Percentiles rank a stretch among this genome's conserved stretches.
phyloP scores from a whole-genome alignment of 2,888 invertebrate species.

The Luperina nickerlii region DNA sequence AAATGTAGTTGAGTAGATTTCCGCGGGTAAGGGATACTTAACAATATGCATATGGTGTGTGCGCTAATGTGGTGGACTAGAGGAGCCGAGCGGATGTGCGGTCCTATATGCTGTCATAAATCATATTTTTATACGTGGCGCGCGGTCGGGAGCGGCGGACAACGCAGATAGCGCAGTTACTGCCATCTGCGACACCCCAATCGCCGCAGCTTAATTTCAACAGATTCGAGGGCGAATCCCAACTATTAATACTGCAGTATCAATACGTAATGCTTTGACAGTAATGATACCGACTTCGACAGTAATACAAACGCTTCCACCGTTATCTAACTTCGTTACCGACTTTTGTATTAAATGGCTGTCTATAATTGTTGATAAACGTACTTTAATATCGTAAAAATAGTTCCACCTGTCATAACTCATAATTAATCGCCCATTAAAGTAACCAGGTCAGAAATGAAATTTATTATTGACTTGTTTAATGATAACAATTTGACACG shows the following conservation, averaged over 20 bases:
- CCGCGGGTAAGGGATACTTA: constrained; percentile 69
- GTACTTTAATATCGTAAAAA: constrained; percentile 60
- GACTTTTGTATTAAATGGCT: constrained; percentile 46
- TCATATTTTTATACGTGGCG: constrained; percentile 87
- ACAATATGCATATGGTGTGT: constrained; percentile 75
- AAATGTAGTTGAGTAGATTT: constrained; percentile 70
- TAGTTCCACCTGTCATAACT: constrained; percentile 58
- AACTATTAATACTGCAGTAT: constrained; percentile 83
- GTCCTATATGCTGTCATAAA: constrained; percentile 81
- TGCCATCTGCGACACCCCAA: constrained; percentile 88
- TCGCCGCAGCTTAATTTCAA: constrained; percentile 85
- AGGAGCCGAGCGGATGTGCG: constrained; percentile 77
- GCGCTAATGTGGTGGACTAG: constrained; percentile 77
- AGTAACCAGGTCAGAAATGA: constrained; percentile 66
- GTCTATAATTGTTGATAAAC: constrained; percentile 52
- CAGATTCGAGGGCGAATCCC: constrained; percentile 84
- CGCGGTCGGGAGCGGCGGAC: constrained; percentile 74
- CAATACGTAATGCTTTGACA: constrained; percentile 71
- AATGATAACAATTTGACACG: constrained; percentile 86
- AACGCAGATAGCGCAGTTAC: constrained; percentile 82
- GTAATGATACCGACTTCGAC: constrained; percentile 67
- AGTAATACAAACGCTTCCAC: constrained; percentile 56
- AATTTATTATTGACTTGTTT: constrained; percentile 79
- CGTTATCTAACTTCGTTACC: constrained; percentile 43
- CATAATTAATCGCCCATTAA: constrained; percentile 61